These are phyloP conservation scores for Oreochromis spilurus DNA, from an alignment of 2,113 vertebrate genomes.

Conservation along the genomic window DNA sequence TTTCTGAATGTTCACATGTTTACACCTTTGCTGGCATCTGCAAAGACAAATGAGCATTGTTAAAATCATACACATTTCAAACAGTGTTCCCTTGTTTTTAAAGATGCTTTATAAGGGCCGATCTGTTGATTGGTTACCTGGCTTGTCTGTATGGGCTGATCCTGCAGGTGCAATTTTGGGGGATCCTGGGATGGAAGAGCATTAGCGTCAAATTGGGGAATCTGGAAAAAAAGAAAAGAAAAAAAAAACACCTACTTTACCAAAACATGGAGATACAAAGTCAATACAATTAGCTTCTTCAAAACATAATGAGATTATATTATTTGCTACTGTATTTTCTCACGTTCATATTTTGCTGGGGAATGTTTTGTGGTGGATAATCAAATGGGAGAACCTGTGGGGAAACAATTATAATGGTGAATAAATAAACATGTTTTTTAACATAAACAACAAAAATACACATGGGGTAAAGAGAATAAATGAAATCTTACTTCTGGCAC, in stretches of 20 bases:
- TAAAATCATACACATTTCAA: neutral
- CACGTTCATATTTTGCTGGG: constrained; percentile 61
- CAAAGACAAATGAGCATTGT: neutral
- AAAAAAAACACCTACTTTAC: neutral
- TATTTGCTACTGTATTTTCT: constrained; percentile 1
- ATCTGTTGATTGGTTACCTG: constrained; percentile 31
- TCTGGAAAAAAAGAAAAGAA: neutral
- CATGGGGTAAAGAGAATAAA: neutral
- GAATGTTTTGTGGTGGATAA: constrained; percentile 40
- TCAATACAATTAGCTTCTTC: neutral
- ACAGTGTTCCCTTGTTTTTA: neutral
- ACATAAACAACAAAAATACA: neutral
- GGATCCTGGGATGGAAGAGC: constrained; percentile 53
- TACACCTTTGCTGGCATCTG: constrained; percentile 40
- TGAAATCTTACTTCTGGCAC: constrained; percentile 42
- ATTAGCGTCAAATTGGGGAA: constrained; percentile 35
- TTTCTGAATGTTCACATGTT: neutral
- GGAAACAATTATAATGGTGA: neutral
- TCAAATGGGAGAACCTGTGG: constrained; percentile 59
- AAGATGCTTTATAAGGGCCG: neutral
- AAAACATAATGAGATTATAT: neutral
- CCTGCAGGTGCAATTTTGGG: constrained; percentile 44
- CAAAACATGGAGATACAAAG: neutral
- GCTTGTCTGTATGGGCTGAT: constrained; percentile 54
- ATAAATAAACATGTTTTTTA: neutral